Evolutionary conservation across 2,888 invertebrate species (phyloP).

Genomic region (Pristionchus entomophagus): DNA sequence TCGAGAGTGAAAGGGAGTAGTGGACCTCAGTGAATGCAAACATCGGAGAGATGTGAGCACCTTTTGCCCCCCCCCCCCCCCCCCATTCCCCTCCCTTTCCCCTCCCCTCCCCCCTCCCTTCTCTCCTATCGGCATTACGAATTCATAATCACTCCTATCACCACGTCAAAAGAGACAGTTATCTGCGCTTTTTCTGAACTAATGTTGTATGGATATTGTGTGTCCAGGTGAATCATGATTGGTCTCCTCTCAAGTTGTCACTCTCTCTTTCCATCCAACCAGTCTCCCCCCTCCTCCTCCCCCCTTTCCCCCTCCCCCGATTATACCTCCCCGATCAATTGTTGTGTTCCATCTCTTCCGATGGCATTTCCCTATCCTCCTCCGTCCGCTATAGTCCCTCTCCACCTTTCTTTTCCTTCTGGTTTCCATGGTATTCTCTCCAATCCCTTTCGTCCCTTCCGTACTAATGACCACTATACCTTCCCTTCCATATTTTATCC

Average conservation of each 20-base stretch:
- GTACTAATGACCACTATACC: neutral
- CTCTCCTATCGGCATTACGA: neutral
- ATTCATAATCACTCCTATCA: too few species aligned
- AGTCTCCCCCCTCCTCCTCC: neutral
- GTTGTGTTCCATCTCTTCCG: neutral
- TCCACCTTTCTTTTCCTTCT: constrained; percentile 1
- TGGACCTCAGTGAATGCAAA: neutral
- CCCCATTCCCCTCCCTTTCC: neutral
- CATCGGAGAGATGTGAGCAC: neutral
- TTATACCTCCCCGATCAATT: constrained; percentile 11
- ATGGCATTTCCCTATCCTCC: neutral
- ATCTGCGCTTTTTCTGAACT: too few species aligned
- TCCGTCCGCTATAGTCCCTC: neutral
- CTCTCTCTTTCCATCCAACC: neutral
- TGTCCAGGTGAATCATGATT: neutral
- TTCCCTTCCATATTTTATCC: neutral
- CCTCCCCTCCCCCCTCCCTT: neutral
- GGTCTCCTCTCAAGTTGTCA: neutral
- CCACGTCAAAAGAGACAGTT: too few species aligned
- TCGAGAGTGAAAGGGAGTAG: neutral
- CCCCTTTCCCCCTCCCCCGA: neutral
- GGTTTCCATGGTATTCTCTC: constrained; percentile 26
- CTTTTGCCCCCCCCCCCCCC: neutral
- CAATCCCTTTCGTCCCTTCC: neutral
- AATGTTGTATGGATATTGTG: too few species aligned